These are phyloP conservation scores for Halisarca cf. caerulea DNA, from an alignment of 37 sponge, comb jelly and placozoan species.

Conservation along the genomic window DNA sequence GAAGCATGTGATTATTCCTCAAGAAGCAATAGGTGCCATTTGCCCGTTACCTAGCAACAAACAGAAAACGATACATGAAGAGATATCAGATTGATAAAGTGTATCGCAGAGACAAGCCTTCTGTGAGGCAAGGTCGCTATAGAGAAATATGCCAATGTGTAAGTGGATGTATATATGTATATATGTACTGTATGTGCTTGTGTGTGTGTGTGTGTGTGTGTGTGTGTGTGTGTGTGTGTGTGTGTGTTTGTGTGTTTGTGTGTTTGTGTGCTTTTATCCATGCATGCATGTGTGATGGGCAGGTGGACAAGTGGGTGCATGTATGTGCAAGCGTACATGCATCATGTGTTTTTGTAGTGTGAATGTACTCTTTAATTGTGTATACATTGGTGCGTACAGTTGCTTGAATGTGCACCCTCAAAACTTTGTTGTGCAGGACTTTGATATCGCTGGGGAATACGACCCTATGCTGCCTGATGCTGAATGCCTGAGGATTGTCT, in stretches of 20 bases:
- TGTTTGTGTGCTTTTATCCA: neutral
- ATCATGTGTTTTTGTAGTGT: too few species aligned
- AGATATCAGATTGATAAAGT: conserved; percentile 97
- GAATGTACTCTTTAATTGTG: too few species aligned
- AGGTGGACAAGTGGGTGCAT: too few species aligned
- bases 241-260: neutral
- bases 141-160: conserved; percentile 99
- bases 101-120: conserved; percentile 94
- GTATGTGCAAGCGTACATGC: too few species aligned
- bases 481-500: conserved; percentile 89
- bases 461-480: conserved; percentile 96
- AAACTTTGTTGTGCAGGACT: conserved; percentile 83
- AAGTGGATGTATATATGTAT: conserved; percentile 48
- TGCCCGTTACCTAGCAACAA: conserved; percentile 95
- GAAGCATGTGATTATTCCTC: neutral
- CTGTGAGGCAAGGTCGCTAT: conserved; percentile 94
- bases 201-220: too few species aligned
- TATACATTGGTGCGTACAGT: too few species aligned
- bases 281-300: too few species aligned
- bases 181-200: too few species aligned
- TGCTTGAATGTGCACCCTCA: too few species aligned
- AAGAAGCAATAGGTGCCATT: conserved; percentile 68
- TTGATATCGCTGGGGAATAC: conserved; percentile 98
- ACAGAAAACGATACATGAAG: conserved; percentile 89
- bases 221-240: neutral